Evolutionary conservation across 2,797 vertebrate genomes (phyloP), one percentile per base, ranked within the genome.

Genomic region (Morelia viridis): DNA sequence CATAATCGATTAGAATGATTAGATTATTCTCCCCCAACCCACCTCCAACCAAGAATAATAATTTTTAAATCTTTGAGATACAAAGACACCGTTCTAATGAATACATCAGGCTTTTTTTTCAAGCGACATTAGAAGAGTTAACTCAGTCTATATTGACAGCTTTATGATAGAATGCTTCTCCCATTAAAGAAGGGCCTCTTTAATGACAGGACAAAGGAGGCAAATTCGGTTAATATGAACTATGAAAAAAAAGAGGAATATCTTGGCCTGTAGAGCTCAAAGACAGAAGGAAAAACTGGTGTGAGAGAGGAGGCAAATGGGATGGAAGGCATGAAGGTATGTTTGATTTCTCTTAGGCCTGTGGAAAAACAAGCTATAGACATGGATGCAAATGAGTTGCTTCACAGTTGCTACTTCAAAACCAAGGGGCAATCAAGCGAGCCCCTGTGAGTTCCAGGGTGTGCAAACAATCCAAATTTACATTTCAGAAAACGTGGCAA

Each of bases 401-500:
- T 93, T 91, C 92, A 57, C 35, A 89, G 76, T 1, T 89, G 71
- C 64, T 71, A 0, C 64, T 94, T 83, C 28, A 4, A 86, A 94
- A 91, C 41, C 86, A 90, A 94, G 46, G 0, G 5, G 58, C 19
- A 71, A 92, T 17, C 90, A 92, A 89, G 50, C 68, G 60, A 93
- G 92, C 68, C 60, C 93, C 88, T 80, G 9, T 46, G 46, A 94
- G 35, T 94, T 24, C 24, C 24, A 56, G 61, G 93, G 88, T 26
- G 46, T 5, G 64, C n/a, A 90, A 76, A 91, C 90, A 93, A 76
- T 83, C 92, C 87, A 84, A 15, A 91, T 85, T 90, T 89, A 62
- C 89, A 68, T 93, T 92, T 95, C 62, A 85, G 85, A 91, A 91
- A 87, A 60, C 60, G 13, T n/a, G 85, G 13, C 91, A 89, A 93